These are phyloP conservation scores for Ophraella communa DNA, from an alignment of 2,888 invertebrate species.

Conservation along the genomic window DNA sequence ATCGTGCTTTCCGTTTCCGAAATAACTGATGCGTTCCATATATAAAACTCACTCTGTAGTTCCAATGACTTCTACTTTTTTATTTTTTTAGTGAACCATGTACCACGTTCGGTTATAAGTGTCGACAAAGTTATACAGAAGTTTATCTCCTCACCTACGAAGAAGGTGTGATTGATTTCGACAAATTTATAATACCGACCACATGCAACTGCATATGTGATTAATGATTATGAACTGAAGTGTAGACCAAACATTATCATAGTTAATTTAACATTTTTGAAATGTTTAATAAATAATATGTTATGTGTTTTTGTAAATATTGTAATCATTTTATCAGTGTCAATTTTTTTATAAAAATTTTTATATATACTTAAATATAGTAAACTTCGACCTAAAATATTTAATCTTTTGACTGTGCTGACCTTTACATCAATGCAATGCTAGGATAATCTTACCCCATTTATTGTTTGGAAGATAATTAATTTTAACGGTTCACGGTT, in stretches of 20 bases:
- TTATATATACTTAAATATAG: too few species aligned
- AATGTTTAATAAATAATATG: not conserved
- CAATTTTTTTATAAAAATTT: not conserved
- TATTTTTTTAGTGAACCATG: constrained; percentile 15
- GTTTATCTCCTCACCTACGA: constrained; percentile 29
- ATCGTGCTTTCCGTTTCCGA: too few species aligned
- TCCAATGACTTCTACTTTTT: not conserved
- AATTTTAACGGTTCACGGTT: too few species aligned
- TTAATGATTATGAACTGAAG: not conserved
- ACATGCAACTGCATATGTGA: constrained; percentile 30
- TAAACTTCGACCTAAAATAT: too few species aligned
- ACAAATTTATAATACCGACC: constrained; percentile 32
- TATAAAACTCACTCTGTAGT: not conserved
- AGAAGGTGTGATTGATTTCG: constrained; percentile 28
- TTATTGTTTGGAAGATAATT: too few species aligned
- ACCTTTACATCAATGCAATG: too few species aligned
- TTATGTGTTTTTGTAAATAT: too few species aligned
- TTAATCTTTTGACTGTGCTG: too few species aligned
- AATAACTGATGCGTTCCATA: too few species aligned
- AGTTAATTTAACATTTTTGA: not conserved
- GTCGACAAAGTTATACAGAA: constrained; percentile 27
- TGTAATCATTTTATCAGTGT: too few species aligned
- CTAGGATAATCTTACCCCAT: too few species aligned
- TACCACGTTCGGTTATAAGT: constrained; percentile 13
- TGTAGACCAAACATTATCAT: not conserved